Percentiles rank a stretch among this genome's conserved stretches.
phyloP scores from a whole-genome alignment of 2,797 vertebrate genomes.

The Tauraco hartlaubi region DNA sequence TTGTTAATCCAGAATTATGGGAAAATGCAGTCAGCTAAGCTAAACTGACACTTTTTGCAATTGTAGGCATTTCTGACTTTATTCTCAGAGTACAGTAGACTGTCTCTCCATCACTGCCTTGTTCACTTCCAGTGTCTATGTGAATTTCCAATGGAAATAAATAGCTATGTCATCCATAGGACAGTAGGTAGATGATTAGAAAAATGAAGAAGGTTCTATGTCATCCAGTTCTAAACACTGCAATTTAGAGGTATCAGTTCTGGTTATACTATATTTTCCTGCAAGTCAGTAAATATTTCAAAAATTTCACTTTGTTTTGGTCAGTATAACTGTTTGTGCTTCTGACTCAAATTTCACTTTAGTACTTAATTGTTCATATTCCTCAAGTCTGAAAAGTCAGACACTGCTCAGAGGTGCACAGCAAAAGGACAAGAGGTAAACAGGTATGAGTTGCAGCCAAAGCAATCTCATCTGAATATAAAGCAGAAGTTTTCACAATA shows the following conservation, averaged over 20 bases:
- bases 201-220: background rate
- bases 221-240: background rate
- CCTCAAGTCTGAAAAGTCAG: background rate
- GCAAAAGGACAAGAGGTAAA: background rate
- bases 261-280: background rate
- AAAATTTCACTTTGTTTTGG: background rate
- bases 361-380: background rate
- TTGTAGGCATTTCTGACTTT: background rate
- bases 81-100: background rate
- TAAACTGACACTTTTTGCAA: background rate
- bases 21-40: background rate
- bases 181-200: background rate
- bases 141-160: background rate
- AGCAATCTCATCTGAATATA: background rate
- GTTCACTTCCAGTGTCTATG: background rate
- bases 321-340: background rate
- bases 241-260: background rate
- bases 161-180: background rate
- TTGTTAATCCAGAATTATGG: background rate
- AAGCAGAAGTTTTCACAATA: background rate
- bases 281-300: background rate
- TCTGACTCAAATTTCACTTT: background rate
- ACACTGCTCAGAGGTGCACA: background rate
- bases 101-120: background rate
- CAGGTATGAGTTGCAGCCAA: background rate